Percentiles rank a stretch among this genome's conserved stretches.
phyloP scores from a whole-genome alignment of 1,140 invertebrate species.

The Polypedilum vanderplanki region DNA sequence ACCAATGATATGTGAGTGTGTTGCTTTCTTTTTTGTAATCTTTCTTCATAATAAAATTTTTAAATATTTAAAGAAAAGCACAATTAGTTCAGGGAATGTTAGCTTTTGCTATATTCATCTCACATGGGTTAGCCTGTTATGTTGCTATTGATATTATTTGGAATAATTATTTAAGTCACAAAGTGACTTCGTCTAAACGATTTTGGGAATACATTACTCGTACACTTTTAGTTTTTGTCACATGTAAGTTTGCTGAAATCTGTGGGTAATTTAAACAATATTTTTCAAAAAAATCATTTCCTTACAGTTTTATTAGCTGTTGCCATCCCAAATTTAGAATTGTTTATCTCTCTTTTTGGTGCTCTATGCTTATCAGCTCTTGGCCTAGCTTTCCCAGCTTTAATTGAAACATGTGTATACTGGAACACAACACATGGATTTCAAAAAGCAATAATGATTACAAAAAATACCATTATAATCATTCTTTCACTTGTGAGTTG shows the following conservation, averaged over 20 bases:
- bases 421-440: slow-evolving; percentile 51
- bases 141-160: slow-evolving; percentile 80
- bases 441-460: slow-evolving; percentile 31
- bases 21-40: neutral
- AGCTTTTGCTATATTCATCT: slow-evolving; percentile 69
- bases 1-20: slow-evolving; percentile 48
- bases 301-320: slow-evolving; percentile 67
- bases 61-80: slow-evolving; percentile 39
- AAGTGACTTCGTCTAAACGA: slow-evolving; percentile 36
- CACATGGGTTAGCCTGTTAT: slow-evolving; percentile 77
- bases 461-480: slow-evolving; percentile 64
- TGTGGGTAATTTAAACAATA: neutral
- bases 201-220: slow-evolving; percentile 64
- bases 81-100: slow-evolving; percentile 65
- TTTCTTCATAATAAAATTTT: neutral
- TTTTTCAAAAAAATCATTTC: slow-evolving; percentile 32
- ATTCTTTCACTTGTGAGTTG: slow-evolving; percentile 50
- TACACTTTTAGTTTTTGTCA: slow-evolving; percentile 59
- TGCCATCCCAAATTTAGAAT: slow-evolving; percentile 70
- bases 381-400: slow-evolving; percentile 79
- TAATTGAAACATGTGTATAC: slow-evolving; percentile 64
- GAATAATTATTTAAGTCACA: slow-evolving; percentile 55
- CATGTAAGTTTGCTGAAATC: slow-evolving; percentile 67
- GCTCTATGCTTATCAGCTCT: slow-evolving; percentile 76
- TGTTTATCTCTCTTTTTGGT: slow-evolving; percentile 86